Conservation (phyloP, 1,140 invertebrate genomes). For the Drosophila bifasciata region DNA sequence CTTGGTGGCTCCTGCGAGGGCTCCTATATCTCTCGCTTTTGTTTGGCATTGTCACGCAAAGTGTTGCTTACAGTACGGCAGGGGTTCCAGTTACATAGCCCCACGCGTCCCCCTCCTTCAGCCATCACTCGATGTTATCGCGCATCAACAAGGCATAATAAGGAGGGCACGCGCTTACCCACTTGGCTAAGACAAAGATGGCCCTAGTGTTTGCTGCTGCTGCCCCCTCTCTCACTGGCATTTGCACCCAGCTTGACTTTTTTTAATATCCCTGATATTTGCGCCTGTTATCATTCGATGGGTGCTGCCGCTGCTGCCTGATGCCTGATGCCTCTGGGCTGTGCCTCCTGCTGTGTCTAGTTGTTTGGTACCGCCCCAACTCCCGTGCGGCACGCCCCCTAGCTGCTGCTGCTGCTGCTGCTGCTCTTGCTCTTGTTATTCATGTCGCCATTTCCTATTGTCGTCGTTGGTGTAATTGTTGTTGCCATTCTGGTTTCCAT, state of each 20-base stretch:
- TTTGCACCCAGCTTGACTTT: slow-evolving; percentile 81
- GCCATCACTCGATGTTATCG: slow-evolving; percentile 54
- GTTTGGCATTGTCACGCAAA: slow-evolving; percentile 68
- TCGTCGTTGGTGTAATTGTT: slow-evolving; percentile 76
- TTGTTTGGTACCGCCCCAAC: slow-evolving; percentile 12
- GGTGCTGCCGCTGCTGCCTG: slow-evolving; percentile 17
- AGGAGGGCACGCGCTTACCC: slow-evolving; percentile 47
- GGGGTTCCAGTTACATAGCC: background rate
- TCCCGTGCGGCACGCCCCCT: background rate
- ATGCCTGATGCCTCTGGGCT: background rate
- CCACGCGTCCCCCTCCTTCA: background rate
- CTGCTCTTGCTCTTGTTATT: slow-evolving; percentile 68
- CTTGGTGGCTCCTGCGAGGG: slow-evolving; percentile 17
- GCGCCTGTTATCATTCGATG: slow-evolving; percentile 76
- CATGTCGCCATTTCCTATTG: slow-evolving; percentile 82
- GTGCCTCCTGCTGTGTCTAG: slow-evolving; percentile 39
- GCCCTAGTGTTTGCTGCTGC: slow-evolving; percentile 12
- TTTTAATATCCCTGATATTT: slow-evolving; percentile 80
- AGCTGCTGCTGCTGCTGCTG: slow-evolving; percentile 3
- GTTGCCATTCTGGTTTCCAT: slow-evolving; percentile 76
- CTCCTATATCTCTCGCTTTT: slow-evolving; percentile 17
- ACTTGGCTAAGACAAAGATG: slow-evolving; percentile 64
- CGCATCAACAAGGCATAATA: slow-evolving; percentile 65
- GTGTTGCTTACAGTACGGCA: slow-evolving; percentile 56
- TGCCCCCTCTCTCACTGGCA: slow-evolving; percentile 40